Evolutionary conservation across 2,797 vertebrate species (phyloP).

Genomic region (Lacerta agilis): DNA sequence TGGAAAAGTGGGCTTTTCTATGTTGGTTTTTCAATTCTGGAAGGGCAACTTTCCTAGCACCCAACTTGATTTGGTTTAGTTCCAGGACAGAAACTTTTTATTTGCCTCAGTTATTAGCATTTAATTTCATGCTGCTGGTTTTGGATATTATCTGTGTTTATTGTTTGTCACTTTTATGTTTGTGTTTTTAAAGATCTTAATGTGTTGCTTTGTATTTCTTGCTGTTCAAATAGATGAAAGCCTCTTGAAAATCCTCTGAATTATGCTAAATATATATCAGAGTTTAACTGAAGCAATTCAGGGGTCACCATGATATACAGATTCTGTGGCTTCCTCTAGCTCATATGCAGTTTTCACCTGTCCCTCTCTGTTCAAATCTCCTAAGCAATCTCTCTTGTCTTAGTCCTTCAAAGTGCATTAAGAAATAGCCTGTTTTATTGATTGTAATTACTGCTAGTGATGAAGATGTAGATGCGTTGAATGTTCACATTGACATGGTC

Average conservation of each 20-base stretch:
- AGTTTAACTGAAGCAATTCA: neutral
- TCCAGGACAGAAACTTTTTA: neutral
- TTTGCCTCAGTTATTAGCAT: neutral
- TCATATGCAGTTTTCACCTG: neutral
- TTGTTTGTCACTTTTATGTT: neutral
- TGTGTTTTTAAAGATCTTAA: neutral
- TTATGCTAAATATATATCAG: neutral
- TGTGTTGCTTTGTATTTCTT: neutral
- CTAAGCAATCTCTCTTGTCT: constrained; percentile 18
- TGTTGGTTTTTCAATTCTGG: neutral
- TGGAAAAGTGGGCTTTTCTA: neutral
- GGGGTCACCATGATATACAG: neutral
- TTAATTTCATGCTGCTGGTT: neutral
- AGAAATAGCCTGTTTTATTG: constrained; percentile 31
- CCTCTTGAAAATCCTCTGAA: neutral
- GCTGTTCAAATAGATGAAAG: neutral
- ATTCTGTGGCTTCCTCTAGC: neutral
- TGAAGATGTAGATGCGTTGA: constrained; percentile 41
- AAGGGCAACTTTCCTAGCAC: no score
- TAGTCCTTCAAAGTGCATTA: constrained; percentile 33
- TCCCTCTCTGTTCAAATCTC: neutral
- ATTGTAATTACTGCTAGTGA: constrained; percentile 40
- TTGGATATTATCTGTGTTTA: neutral
- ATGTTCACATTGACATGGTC: constrained; percentile 42
- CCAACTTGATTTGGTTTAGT: neutral